Evolutionary conservation across 1,140 invertebrate species (phyloP).

Genomic region (Dendrolimus punctatus): DNA sequence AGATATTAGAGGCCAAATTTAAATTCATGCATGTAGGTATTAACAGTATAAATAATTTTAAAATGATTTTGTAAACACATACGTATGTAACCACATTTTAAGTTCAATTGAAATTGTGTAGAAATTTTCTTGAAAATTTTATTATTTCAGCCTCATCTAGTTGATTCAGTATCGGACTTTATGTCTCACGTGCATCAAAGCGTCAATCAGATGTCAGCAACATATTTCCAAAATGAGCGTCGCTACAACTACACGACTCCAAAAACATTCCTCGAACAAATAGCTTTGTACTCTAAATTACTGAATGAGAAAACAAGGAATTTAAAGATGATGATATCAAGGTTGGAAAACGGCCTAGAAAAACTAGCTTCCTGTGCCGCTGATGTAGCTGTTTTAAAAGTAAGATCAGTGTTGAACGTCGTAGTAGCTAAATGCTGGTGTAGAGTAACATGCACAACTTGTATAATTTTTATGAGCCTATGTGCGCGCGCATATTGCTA

Average conservation of each 20-base stretch:
- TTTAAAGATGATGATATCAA: constrained; percentile 82
- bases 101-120: no score
- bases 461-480: no score
- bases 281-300: constrained; percentile 89
- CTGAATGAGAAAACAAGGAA: constrained; percentile 84
- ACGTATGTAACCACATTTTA: no score
- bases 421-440: no score
- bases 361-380: constrained; percentile 87
- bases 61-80: no score
- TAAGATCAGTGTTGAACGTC: constrained; percentile 48
- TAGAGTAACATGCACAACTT: no score
- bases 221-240: constrained; percentile 88
- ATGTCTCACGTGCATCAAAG: constrained; percentile 93
- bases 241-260: constrained; percentile 98
- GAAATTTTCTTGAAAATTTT: no score
- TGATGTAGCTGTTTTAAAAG: constrained; percentile 79
- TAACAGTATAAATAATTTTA: no score
- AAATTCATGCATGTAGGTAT: no score
- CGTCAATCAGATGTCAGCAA: constrained; percentile 89
- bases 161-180: constrained; percentile 83
- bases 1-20: no score
- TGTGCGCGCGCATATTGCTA: no score
- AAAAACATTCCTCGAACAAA: constrained; percentile 96
- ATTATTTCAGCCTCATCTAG: constrained; percentile 64
- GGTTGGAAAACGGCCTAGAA: constrained; percentile 90